These are phyloP conservation scores for Ennomos erosarius DNA, from an alignment of 2,888 invertebrate species.

Conservation along the genomic window DNA sequence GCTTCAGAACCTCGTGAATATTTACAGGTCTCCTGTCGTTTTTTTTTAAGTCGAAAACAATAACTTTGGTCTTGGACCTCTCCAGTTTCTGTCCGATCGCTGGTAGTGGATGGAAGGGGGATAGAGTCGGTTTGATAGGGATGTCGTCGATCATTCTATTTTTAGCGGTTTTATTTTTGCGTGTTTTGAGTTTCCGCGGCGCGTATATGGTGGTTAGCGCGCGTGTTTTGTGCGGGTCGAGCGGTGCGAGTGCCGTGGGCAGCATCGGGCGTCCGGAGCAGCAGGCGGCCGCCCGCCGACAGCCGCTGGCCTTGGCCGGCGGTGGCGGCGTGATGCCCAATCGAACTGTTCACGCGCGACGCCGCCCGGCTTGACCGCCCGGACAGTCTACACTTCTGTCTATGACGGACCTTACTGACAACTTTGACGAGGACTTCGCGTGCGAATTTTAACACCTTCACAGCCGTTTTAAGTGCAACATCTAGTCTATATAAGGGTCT, in stretches of 20 bases:
- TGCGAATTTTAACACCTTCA: background rate
- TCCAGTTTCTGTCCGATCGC: conserved; percentile 75
- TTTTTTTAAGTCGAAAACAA: conserved; percentile 71
- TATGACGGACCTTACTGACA: conserved; percentile 10
- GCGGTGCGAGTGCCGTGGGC: conserved; percentile 73
- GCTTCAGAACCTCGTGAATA: conserved; percentile 71
- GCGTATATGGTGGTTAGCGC: conserved; percentile 79
- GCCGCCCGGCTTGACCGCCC: conserved; percentile 36
- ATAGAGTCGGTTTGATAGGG: conserved; percentile 65
- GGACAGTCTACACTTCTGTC: conserved; percentile 20
- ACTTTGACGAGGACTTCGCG: conserved; percentile 15
- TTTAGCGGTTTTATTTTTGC: conserved; percentile 73
- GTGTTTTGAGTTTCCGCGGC: conserved; percentile 70
- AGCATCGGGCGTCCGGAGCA: conserved; percentile 70
- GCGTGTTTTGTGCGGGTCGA: conserved; percentile 73
- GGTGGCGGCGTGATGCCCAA: conserved; percentile 44
- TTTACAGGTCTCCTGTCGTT: conserved; percentile 53
- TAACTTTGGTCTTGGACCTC: conserved; percentile 69
- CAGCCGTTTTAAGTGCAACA: background rate
- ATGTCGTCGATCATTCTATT: conserved; percentile 76
- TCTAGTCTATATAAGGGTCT: too few species aligned
- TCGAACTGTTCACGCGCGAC: conserved; percentile 34
- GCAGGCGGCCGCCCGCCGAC: conserved; percentile 69
- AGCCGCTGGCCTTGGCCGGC: conserved; percentile 66
- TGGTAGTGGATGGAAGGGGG: conserved; percentile 79